These are phyloP conservation scores for Artibeus lituratus DNA, from an alignment of 2,797 vertebrate species.

Conservation along the genomic window DNA sequence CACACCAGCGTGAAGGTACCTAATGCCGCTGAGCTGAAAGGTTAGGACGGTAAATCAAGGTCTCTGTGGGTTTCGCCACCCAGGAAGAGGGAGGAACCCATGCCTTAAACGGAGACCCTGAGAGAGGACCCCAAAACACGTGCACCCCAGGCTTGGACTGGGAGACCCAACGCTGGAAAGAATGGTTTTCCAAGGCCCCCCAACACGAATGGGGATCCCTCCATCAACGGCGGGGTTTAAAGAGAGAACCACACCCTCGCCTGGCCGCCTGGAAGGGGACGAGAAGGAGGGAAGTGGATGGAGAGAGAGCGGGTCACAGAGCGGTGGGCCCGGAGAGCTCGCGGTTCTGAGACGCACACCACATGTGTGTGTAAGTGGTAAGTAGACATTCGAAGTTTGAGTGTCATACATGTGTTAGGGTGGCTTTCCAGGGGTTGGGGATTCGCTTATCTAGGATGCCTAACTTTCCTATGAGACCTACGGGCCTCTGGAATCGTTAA, in stretches of 20 bases:
- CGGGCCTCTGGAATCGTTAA: neutral
- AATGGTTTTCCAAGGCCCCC: rapidly evolving
- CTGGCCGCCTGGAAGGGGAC: neutral
- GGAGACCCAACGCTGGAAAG: rapidly evolving
- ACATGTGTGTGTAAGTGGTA: rapidly evolving
- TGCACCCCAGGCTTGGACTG: rapidly evolving
- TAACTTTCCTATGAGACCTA: neutral
- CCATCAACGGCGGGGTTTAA: rapidly evolving
- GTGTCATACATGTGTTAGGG: rapidly evolving
- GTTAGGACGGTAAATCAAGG: rapidly evolving
- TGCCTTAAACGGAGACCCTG: neutral
- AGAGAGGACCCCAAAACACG: neutral
- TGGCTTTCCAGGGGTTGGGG: too few relatives aligned
- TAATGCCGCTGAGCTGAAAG: rapidly evolving
- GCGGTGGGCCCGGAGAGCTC: rapidly evolving
- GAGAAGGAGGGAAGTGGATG: neutral
- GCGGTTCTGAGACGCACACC: neutral
- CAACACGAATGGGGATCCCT: rapidly evolving
- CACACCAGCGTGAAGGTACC: rapidly evolving
- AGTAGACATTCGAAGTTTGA: too few relatives aligned
- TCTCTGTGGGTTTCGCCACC: neutral
- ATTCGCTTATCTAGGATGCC: neutral
- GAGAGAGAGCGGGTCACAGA: neutral
- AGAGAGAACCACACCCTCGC: neutral
- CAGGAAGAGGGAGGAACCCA: rapidly evolving